Conservation (phyloP, 2,888 invertebrate species). For the Aelia acuminata region DNA sequence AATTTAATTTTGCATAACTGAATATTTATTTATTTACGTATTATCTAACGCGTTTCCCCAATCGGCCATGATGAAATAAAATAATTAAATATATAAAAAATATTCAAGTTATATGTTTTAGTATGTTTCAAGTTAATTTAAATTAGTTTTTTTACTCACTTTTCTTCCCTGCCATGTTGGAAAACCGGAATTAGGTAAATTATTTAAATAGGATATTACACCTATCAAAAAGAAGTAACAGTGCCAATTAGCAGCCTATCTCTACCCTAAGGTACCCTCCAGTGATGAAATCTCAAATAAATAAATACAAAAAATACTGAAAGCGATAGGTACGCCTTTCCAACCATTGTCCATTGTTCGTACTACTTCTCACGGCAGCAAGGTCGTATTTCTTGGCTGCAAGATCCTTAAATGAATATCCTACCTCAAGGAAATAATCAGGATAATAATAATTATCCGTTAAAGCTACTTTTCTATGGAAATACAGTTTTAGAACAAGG, state of each 20-base stretch:
- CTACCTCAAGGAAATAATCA: not conserved
- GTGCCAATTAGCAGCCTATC: not conserved
- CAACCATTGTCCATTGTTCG: constrained; percentile 2
- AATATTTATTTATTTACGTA: too few relatives aligned
- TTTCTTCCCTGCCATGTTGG: too few relatives aligned
- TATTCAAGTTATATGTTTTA: too few relatives aligned
- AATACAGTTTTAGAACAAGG: not conserved
- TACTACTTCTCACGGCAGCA: not conserved
- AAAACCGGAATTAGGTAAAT: too few relatives aligned
- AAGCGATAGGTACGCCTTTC: not conserved
- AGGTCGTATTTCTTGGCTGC: not conserved
- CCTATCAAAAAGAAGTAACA: not conserved
- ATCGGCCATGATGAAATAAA: too few relatives aligned
- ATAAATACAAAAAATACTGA: not conserved
- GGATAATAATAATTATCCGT: not conserved
- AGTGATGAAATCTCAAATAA: not conserved
- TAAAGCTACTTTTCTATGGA: not conserved
- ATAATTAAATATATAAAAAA: too few relatives aligned
- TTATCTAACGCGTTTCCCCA: too few relatives aligned
- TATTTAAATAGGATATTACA: not conserved
- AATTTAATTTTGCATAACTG: too few relatives aligned
- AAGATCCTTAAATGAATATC: not conserved
- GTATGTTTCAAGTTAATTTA: too few relatives aligned
- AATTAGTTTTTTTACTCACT: too few relatives aligned
- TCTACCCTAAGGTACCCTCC: not conserved